Evolutionary conservation across 2,113 vertebrate genomes (phyloP).

Genomic region (Proteles cristata): DNA sequence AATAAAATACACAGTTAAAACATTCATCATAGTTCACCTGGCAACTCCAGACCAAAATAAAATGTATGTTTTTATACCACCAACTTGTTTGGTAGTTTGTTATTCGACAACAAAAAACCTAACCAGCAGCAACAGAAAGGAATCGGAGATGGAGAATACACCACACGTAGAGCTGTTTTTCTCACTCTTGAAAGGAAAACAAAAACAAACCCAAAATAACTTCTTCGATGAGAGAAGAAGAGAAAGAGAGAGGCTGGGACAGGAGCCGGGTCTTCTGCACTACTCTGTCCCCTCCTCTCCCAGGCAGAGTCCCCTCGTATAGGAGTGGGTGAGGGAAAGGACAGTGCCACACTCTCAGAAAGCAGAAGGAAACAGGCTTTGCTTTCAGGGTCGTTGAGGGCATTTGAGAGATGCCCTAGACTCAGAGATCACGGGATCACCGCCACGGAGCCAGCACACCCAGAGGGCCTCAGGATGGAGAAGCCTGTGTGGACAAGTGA

Average conservation of each 20-base stretch:
- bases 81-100: not conserved
- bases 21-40: not conserved
- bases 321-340: no score
- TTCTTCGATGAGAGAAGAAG: not conserved
- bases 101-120: not conserved
- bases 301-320: not conserved
- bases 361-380: not conserved
- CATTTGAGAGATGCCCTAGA: not conserved
- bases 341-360: not conserved
- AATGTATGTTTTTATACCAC: not conserved
- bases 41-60: not conserved
- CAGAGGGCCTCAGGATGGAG: not conserved
- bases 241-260: not conserved
- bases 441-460: not conserved
- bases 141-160: not conserved
- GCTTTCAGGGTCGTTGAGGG: no score
- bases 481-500: not conserved
- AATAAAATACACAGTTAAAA: not conserved
- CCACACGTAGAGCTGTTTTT: not conserved
- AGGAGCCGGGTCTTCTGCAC: no score
- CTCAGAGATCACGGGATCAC: not conserved
- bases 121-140: not conserved
- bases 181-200: not conserved
- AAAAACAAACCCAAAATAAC: not conserved
- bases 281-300: not conserved